Percentiles rank a stretch among this genome's conserved stretches.
Evolutionary conservation across 2,888 invertebrate species (phyloP).

Genomic region (Drosophila differens): DNA sequence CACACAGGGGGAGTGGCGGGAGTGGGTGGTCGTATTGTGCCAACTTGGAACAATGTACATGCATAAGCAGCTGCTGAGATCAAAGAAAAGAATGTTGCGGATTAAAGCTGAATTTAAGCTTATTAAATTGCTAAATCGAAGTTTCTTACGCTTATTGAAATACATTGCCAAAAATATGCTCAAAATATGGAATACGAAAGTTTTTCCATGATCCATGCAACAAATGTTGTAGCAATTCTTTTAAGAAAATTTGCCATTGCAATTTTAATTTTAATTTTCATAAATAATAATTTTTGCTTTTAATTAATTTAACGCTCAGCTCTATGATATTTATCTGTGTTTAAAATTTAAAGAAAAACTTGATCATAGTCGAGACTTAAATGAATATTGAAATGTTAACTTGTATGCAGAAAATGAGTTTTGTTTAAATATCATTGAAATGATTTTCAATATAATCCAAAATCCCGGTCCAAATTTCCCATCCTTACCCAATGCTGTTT

Average conservation of each 20-base stretch:
- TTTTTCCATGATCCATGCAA: background rate
- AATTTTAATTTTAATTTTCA: background rate
- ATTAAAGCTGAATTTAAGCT: slow-evolving; percentile 9
- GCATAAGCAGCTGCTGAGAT: slow-evolving; percentile 57
- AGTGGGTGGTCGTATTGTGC: background rate
- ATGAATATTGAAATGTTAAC: background rate
- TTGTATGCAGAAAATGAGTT: background rate
- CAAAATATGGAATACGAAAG: background rate
- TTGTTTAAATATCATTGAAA: background rate
- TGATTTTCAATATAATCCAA: background rate
- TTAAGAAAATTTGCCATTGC: background rate
- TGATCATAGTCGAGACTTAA: too few species aligned
- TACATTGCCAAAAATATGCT: background rate
- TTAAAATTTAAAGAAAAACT: background rate
- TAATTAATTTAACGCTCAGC: background rate
- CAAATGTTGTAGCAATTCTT: background rate
- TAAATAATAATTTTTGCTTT: background rate
- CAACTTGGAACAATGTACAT: slow-evolving; percentile 33
- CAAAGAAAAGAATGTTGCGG: slow-evolving; percentile 18
- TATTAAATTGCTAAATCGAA: slow-evolving; percentile 2
- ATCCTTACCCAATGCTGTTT: background rate
- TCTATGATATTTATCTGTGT: background rate
- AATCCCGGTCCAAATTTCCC: background rate
- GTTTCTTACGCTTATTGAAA: background rate
- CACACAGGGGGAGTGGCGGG: background rate